Base-by-base conservation (phyloP, 37 sponge, comb jelly and placozoan genomes). In the Theonella swinhoei region DNA sequence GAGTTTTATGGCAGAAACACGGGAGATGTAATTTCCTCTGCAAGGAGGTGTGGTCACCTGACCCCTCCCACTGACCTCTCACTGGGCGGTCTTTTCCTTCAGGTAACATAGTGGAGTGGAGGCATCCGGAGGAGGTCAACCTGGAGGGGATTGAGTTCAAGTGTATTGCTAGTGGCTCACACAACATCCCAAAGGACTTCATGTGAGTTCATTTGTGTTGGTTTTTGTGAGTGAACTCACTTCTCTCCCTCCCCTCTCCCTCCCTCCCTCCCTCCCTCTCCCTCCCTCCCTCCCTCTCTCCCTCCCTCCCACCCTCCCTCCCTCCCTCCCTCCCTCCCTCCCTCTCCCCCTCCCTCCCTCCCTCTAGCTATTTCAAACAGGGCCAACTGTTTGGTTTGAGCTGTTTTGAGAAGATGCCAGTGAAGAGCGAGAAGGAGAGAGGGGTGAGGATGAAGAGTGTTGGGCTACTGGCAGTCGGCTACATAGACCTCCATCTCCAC, bases 381-480 rank as follows among this genome's bases (percentile, higher is more conserved):
- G 35, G 81, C 41, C 88, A 91, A 60, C 73, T 90, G 83, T 97
- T 70, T 80, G 98, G 98, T 24, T 80, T 97, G 28, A 93, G 94
- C 80, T 97, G 98, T 76, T 97, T 68, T 74, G 87, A 85, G 75
- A 92, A 91, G 85, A 78, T 94, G 17, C 68, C 92, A 68, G 92
- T 99, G 37, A 83, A 67, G 58, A 93, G 82, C 47, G 82, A 75
- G 35, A 91, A 83, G 47, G 99, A 99, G 85, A 82, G 99, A 60
- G 98, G 98, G 0, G 99, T 90, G 4, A 82, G 99, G 22, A 99
- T 99, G 99, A 97, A 93, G 85, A 85, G 89, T 32, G 96, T 99
- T 9, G 99, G 99, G 1, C 85, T 99, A 58, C 77, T 99, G 39
- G 79, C 88, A 31, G 71, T 80, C 41, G 75, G 81, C 58, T 95